Base-by-base conservation (phyloP, 2,797 vertebrate genomes). In the Lepus townsendii region DNA sequence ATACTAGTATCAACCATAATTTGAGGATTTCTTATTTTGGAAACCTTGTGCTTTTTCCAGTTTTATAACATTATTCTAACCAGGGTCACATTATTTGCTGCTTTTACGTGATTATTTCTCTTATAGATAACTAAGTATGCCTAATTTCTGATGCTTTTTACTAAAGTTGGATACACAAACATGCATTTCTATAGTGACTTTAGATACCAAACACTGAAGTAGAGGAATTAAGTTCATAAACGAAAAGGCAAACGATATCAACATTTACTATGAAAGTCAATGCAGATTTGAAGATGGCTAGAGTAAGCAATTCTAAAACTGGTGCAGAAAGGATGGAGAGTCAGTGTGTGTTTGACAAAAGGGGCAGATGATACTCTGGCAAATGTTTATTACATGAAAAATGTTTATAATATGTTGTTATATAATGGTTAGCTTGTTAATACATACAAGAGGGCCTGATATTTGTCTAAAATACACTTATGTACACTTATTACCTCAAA, bases 31-130 rank as follows among this genome's bases (percentile, higher is more conserved):
- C 72, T 91, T 76, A 85, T 93, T 94, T 91, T 73, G 52, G 26
- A 71, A 93, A 52, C 1, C 24, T 76, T 93, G 42, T 92, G 17
- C n/a, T 78, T 83, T 90, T 68, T 35, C 19, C 32, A 27, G 89
- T 87, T 96, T 96, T 94, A 52, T 47, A 69, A 85, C 62, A 91
- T 76, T 93, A 50, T 90, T 90, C 4, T 94, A 90, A 90, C 13
- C 19, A 62, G 26, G 47, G 17, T 7, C 8, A 91, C 2, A 84
- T 22, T 82, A 71, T 82, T 95, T 87, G 24, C 71, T 91, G 52
- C 62, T 94, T 86, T 17, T 83, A 75, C 73, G 24, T 62, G 92
- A 85, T 83, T 96, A 12, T 47, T 75, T 83, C 80, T 89, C 24
- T 83, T 85, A 62, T 47, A 60, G 8, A 32, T 89, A 84, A 82